Evolutionary conservation across 2,888 invertebrate genomes (phyloP), one percentile per base, ranked within the genome.

Genomic region (Dioctria linearis): DNA sequence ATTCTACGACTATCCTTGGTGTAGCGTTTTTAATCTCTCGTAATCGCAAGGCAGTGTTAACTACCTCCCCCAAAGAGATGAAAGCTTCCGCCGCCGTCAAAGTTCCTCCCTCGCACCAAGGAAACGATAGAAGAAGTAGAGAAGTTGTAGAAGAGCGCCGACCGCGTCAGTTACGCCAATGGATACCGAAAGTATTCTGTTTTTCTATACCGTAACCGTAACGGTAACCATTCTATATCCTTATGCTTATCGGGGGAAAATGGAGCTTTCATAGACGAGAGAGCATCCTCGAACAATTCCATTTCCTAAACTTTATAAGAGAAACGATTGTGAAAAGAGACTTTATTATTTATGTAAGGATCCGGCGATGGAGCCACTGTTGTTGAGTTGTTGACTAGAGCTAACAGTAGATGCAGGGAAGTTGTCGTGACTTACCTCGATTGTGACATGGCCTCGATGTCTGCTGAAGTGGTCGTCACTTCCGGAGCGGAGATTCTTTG

Each of bases 401-500:
- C 25, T 25, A 2, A 25, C 25, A 25, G 25, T 25, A 1, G 25
- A 25, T 25, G 25, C 25, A 25, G 25, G 25, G 25, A 25, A 25
- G 25, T 25, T 25, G 25, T 25, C 25, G 42, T 40, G 65, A 89
- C 88, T 88, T 84, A 89, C 88, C 88, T 88, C 88, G 61, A 88
- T 89, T 49, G 88, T 88, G 78, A 88, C 86, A 82, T 89, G 88
- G 84, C 82, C 83, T 82, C 89, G 87, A 67, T 86, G 83, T 82
- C 92, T 92, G 25, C 25, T 25, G 83, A 89, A 89, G 83, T 92
- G 90, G 84, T 92, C 93, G 82, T 93, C 93, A 9, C 91, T 93
- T 0, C 92, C 92, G 83, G 90, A 91, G 66, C 93, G 91, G 80
- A 93, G 88, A 84, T 90, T 92, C 88, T 93, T 94, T 11, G 93